Evolutionary conservation across 1,140 invertebrate genomes (phyloP).

Genomic region (Bombus terrestris): DNA sequence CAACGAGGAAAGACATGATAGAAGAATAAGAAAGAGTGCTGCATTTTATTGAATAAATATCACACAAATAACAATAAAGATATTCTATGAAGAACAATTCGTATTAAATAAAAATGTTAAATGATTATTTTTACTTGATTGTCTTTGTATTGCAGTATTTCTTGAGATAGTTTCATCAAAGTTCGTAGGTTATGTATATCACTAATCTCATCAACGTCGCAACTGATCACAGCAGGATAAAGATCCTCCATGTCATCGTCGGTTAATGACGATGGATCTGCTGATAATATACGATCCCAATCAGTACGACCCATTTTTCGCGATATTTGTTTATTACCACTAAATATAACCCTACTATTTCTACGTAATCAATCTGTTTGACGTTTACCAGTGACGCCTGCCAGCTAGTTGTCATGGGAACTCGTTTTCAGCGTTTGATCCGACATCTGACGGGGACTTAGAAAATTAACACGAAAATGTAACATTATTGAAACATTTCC

Average conservation of each 20-base stretch:
- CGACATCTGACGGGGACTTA: not conserved
- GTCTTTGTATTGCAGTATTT: conserved; percentile 86
- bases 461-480: too few species aligned
- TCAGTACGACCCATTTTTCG: conserved; percentile 82
- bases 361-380: not conserved
- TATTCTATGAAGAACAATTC: not conserved
- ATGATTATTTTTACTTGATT: conserved; percentile 83
- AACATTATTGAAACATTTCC: not conserved
- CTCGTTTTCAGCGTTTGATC: not conserved
- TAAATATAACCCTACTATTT: conserved; percentile 13
- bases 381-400: not conserved
- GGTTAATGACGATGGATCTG: conserved; percentile 83
- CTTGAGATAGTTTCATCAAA: conserved; percentile 85
- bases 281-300: conserved; percentile 84
- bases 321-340: conserved; percentile 22
- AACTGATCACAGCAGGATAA: conserved; percentile 84
- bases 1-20: not conserved
- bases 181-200: conserved; percentile 83
- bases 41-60: not conserved
- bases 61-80: not conserved
- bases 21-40: not conserved
- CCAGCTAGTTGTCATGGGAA: conserved; percentile 21
- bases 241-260: conserved; percentile 86
- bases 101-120: not conserved
- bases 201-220: conserved; percentile 84